A percentile compares a stretch with the other conserved stretches of the same genome.
These are phyloP conservation scores for Cyanoderma ruficeps DNA, from an alignment of 2,113 vertebrate species.

Conservation along the genomic window DNA sequence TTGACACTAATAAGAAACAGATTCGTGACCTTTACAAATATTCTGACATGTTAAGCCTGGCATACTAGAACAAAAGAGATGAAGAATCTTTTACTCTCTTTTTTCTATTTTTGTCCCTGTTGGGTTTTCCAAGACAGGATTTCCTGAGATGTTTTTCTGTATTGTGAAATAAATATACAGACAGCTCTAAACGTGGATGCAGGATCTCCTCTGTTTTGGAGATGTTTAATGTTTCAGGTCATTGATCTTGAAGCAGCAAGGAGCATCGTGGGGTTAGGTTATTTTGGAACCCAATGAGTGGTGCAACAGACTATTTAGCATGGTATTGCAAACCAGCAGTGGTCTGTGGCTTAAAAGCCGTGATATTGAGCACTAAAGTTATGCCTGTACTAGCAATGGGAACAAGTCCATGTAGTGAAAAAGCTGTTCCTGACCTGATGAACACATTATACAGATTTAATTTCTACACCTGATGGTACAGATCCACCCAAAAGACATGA, in stretches of 20 bases:
- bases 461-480: background rate
- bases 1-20: background rate
- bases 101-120: background rate
- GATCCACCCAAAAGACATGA: background rate
- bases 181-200: background rate
- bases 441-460: background rate
- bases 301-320: background rate
- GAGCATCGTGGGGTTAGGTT: accelerated
- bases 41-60: background rate
- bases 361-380: background rate
- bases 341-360: background rate
- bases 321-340: background rate
- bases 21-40: background rate
- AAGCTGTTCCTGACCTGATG: background rate
- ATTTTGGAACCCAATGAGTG: background rate
- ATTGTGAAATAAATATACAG: background rate
- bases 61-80: background rate
- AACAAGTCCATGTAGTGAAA: background rate
- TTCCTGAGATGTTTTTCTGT: background rate
- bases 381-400: background rate
- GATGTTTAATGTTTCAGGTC: background rate
- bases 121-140: background rate
- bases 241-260: background rate
- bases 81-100: background rate
- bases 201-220: background rate